A percentile compares a stretch with the other conserved stretches of the same genome.
Evolutionary conservation across 2,888 invertebrate species (phyloP).

Genomic region (Venustoraphidia nigricollis): DNA sequence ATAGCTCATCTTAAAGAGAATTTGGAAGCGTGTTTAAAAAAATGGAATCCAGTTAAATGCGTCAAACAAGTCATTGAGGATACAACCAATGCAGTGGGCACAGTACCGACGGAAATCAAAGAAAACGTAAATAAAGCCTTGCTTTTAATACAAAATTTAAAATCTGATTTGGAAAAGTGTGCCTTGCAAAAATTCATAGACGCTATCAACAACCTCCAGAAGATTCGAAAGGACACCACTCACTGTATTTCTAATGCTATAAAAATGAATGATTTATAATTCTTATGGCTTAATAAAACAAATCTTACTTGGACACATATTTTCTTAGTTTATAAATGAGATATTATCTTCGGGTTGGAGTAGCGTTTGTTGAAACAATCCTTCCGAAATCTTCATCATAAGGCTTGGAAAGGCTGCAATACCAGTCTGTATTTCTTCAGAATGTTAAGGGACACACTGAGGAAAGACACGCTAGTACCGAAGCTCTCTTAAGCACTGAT

Average conservation of each 20-base stretch:
- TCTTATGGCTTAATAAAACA: too few relatives aligned
- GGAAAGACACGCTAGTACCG: too few relatives aligned
- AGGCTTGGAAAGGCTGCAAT: too few relatives aligned
- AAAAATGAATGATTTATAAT: background rate
- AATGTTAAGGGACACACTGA: too few relatives aligned
- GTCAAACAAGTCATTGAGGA: slow-evolving; percentile 1
- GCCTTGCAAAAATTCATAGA: background rate
- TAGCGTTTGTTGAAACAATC: too few relatives aligned
- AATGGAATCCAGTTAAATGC: slow-evolving; percentile 2
- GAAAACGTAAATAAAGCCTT: slow-evolving; percentile 1
- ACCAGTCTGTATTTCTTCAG: too few relatives aligned
- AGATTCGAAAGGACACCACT: slow-evolving; percentile 1
- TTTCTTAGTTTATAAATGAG: too few relatives aligned
- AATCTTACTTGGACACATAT: too few relatives aligned
- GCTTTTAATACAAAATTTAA: background rate
- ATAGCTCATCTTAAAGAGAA: background rate
- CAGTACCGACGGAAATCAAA: slow-evolving; percentile 3
- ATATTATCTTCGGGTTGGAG: too few relatives aligned
- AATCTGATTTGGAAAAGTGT: slow-evolving; percentile 2
- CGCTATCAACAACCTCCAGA: background rate
- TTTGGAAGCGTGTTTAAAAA: slow-evolving; percentile 3
- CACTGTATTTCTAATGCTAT: slow-evolving; percentile 6
- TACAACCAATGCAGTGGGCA: background rate
- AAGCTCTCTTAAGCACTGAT: too few relatives aligned
- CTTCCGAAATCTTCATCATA: too few relatives aligned